A percentile compares a stretch with the other conserved stretches of the same genome.
Conservation (phyloP, 2,797 vertebrate genomes). For the Erethizon dorsatum region DNA sequence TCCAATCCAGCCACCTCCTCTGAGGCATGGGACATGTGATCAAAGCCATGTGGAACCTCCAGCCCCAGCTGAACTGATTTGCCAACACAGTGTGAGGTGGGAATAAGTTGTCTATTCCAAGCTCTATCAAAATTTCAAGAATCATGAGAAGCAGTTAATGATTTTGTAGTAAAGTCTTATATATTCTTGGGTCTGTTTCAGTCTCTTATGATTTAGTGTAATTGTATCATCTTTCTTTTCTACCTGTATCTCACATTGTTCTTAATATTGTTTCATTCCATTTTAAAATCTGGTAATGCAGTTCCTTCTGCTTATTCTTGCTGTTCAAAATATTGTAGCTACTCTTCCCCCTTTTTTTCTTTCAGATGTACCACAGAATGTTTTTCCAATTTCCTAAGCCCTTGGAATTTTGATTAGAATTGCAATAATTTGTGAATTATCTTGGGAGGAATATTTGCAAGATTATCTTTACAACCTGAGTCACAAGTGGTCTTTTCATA, state of each 20-base stretch:
- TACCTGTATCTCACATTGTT: not conserved
- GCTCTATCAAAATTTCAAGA: slow-evolving; percentile 19
- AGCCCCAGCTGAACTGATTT: not conserved
- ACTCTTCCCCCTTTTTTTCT: not conserved
- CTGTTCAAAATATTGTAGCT: slow-evolving; percentile 17
- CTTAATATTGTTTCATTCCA: slow-evolving; percentile 4
- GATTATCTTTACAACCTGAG: slow-evolving; percentile 36
- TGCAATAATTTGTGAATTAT: slow-evolving; percentile 35
- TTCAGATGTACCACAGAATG: slow-evolving; percentile 12
- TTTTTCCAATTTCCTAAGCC: slow-evolving; percentile 49
- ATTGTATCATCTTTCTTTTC: not conserved
- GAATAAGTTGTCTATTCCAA: not conserved
- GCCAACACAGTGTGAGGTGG: not conserved
- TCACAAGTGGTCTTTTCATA: not conserved
- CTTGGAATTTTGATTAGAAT: slow-evolving; percentile 51
- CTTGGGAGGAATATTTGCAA: slow-evolving; percentile 49
- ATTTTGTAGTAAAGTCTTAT: slow-evolving; percentile 15
- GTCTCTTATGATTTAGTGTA: not conserved
- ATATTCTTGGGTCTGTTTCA: not conserved
- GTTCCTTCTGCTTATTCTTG: slow-evolving; percentile 1
- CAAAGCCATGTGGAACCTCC: not conserved
- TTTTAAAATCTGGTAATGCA: not conserved
- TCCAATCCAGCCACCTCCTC: not conserved
- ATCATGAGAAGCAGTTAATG: not conserved
- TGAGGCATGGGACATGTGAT: not conserved